These are phyloP conservation scores for Corbicula japonica DNA, from an alignment of 2,888 invertebrate species.

Conservation along the genomic window DNA sequence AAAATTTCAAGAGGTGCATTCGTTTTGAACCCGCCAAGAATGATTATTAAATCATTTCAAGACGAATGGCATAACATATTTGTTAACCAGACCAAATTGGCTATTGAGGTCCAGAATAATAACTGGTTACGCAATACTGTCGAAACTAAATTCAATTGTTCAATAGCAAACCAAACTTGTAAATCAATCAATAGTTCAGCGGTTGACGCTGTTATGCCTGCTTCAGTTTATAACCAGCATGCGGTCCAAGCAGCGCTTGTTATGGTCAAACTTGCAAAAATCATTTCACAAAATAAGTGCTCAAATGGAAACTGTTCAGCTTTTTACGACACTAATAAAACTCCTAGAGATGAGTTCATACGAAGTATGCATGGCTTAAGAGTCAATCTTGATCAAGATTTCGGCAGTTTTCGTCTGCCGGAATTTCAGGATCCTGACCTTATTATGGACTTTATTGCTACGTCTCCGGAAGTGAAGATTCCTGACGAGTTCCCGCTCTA, in stretches of 20 bases:
- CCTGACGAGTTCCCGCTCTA: constrained; percentile 28
- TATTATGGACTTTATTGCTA: constrained; percentile 21
- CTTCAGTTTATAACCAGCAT: constrained; percentile 51
- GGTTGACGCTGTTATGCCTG: constrained; percentile 5
- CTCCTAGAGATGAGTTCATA: constrained; percentile 35
- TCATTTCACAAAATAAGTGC: constrained; percentile 20
- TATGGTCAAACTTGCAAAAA: constrained; percentile 32
- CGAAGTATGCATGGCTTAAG: constrained; percentile 21
- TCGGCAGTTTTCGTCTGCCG: constrained; percentile 17
- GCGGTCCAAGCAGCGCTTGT: constrained; percentile 52
- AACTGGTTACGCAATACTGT: constrained; percentile 40
- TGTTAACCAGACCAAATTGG: not conserved
- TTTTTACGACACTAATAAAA: constrained; percentile 5
- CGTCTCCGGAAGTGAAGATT: constrained; percentile 26
- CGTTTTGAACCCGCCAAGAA: constrained; percentile 51
- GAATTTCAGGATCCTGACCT: constrained; percentile 44
- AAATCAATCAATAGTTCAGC: not conserved
- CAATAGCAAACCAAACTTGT: constrained; percentile 28
- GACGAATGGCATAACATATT: constrained; percentile 28
- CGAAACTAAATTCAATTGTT: constrained; percentile 30
- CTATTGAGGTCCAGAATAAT: constrained; percentile 19
- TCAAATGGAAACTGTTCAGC: constrained; percentile 11
- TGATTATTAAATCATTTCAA: constrained; percentile 26
- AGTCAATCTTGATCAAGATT: constrained; percentile 46
- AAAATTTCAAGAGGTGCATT: constrained; percentile 58